Conservation (phyloP, 92 coral and sea anemone genomes). For the Epizoanthus rinbou region DNA sequence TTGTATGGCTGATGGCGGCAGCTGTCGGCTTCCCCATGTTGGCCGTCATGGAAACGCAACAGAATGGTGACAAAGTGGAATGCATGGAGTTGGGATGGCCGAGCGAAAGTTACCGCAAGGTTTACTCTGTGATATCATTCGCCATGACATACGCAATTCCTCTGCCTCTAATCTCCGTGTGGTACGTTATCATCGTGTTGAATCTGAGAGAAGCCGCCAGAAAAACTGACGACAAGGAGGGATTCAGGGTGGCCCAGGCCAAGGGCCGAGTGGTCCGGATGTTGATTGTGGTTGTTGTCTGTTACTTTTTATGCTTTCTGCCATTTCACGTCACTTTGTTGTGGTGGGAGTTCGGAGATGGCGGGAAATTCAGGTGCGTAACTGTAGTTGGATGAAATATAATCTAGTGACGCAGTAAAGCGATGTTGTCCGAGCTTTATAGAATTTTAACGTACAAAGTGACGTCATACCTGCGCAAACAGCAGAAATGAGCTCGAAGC, state of each 20-base stretch:
- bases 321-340: constrained; percentile 70
- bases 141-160: constrained; percentile 89
- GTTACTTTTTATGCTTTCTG: constrained; percentile 82
- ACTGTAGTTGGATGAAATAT: not conserved
- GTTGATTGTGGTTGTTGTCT: constrained; percentile 82
- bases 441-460: too few species aligned
- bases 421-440: too few species aligned
- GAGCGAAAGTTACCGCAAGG: constrained; percentile 49
- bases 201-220: constrained; percentile 80
- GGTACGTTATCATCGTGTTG: constrained; percentile 76
- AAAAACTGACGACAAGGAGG: constrained; percentile 81
- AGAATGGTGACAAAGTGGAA: constrained; percentile 1
- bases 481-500: too few species aligned
- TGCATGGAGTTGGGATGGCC: constrained; percentile 88
- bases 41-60: constrained; percentile 59
- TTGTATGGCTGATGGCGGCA: constrained; percentile 79
- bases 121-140: constrained; percentile 77
- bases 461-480: too few species aligned
- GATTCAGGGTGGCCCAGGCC: constrained; percentile 84
- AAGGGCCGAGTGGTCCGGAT: constrained; percentile 91
- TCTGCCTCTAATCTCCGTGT: constrained; percentile 74
- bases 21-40: constrained; percentile 77
- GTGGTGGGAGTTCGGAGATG: constrained; percentile 88
- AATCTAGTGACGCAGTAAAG: not conserved
- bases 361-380: constrained; percentile 63